Percentiles rank a stretch among this genome's conserved stretches.
Conservation (phyloP, 1,140 invertebrate genomes). For the Bombus waltoni region DNA sequence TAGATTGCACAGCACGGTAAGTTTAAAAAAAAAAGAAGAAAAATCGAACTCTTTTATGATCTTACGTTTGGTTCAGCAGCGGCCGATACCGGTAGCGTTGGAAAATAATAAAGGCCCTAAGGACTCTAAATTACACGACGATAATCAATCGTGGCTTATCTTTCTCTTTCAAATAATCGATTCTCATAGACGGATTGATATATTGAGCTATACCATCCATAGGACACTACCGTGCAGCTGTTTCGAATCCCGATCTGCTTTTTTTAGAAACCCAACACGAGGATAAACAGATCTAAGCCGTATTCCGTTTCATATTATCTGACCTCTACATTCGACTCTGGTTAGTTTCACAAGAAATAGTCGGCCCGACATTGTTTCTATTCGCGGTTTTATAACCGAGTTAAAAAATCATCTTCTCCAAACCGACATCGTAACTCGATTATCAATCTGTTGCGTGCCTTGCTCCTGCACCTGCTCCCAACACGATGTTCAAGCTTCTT, state of each 20-base stretch:
- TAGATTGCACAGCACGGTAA: constrained; percentile 45
- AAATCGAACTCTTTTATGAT: constrained; percentile 31
- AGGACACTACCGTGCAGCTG: neutral
- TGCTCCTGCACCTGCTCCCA: neutral
- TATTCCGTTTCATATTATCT: constrained; percentile 22
- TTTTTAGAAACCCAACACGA: constrained; percentile 10
- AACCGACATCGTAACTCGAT: neutral
- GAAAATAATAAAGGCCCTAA: neutral
- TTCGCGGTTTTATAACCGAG: too few species aligned
- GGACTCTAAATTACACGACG: neutral
- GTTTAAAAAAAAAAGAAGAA: constrained; percentile 45
- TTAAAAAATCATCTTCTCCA: neutral
- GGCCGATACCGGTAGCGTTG: neutral
- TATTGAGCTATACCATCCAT: neutral
- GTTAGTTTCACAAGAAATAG: neutral
- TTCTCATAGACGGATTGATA: neutral
- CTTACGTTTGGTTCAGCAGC: constrained; percentile 32
- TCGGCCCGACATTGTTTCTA: too few species aligned
- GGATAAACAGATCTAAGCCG: constrained; percentile 22
- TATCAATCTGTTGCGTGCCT: neutral
- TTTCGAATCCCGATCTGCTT: constrained; percentile 10
- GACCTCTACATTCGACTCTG: constrained; percentile 18
- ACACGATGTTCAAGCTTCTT: too few species aligned
- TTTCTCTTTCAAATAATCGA: neutral
- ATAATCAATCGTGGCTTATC: neutral